phyloP scores from a whole-genome alignment of 2,888 invertebrate genomes.

The Luffia ferchaultella region DNA sequence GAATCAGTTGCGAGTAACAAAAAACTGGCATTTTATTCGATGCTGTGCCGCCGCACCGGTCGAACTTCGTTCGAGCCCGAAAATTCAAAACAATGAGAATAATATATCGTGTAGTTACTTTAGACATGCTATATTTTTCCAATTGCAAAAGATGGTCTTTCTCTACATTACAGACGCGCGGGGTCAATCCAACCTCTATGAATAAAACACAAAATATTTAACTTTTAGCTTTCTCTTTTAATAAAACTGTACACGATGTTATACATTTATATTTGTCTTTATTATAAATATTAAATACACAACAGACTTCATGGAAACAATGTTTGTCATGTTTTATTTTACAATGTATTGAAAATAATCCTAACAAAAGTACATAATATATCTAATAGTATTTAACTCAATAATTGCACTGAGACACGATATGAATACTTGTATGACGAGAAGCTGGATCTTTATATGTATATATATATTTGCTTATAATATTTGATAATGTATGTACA shows the following conservation, averaged over 20 bases:
- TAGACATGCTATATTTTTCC: too few relatives aligned
- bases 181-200: too few relatives aligned
- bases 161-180: too few relatives aligned
- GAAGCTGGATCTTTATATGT: conserved; percentile 23
- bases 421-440: conserved; percentile 31
- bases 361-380: conserved; percentile 17
- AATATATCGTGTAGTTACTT: too few relatives aligned
- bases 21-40: too few relatives aligned
- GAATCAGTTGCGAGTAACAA: too few relatives aligned
- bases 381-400: conserved; percentile 45
- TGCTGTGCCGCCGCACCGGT: too few relatives aligned
- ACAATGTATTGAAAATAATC: conserved; percentile 32
- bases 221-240: conserved; percentile 34
- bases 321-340: conserved; percentile 33
- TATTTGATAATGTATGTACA: conserved; percentile 18
- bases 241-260: conserved; percentile 57
- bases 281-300: background rate
- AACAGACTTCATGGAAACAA: background rate
- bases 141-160: too few relatives aligned
- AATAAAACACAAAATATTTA: too few relatives aligned
- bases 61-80: too few relatives aligned
- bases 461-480: conserved; percentile 10
- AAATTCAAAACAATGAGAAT: too few relatives aligned
- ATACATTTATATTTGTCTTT: conserved; percentile 34
- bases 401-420: conserved; percentile 53